A percentile compares a stretch with the other conserved stretches of the same genome.
These are phyloP conservation scores for Chrysolophus pictus DNA, from an alignment of 2,797 vertebrate species.

Conservation along the genomic window DNA sequence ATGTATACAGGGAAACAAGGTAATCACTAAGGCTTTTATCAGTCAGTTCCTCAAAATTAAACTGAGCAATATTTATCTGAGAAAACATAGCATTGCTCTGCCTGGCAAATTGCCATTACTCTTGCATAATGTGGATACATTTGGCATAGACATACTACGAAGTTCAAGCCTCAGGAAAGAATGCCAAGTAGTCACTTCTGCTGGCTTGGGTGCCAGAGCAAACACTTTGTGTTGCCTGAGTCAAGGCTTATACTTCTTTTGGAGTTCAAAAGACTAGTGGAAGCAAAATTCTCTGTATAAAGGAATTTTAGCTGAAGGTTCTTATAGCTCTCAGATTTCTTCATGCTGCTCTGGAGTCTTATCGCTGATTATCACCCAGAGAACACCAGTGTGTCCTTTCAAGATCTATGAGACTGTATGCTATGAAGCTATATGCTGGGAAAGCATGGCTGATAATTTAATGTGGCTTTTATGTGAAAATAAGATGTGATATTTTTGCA, in stretches of 20 bases:
- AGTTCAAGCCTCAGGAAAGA: conserved; percentile 63
- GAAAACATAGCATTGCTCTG: conserved; percentile 69
- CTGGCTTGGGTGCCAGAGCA: conserved; percentile 74
- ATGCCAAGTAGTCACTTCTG: conserved; percentile 75
- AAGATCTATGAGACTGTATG: neutral
- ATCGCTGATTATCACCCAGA: conserved; percentile 8
- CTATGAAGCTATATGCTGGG: neutral
- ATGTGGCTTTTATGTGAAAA: conserved; percentile 19
- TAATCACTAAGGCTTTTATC: conserved; percentile 59
- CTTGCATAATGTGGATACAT: conserved; percentile 73
- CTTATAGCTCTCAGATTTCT: conserved; percentile 14
- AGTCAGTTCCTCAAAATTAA: conserved; percentile 69
- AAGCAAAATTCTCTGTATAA: conserved; percentile 27
- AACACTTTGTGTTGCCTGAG: conserved; percentile 57
- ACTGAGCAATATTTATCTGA: conserved; percentile 69
- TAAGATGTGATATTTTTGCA: neutral
- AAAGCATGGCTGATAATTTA: conserved; percentile 11
- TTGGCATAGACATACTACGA: conserved; percentile 68
- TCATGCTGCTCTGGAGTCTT: conserved; percentile 19
- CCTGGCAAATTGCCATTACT: conserved; percentile 69
- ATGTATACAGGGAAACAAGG: conserved; percentile 53
- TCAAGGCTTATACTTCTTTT: conserved; percentile 71
- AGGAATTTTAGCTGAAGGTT: conserved; percentile 44
- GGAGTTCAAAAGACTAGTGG: conserved; percentile 58
- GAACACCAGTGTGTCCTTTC: neutral